Conservation (phyloP, 1,140 invertebrate species). For the Apolygus lucorum region DNA sequence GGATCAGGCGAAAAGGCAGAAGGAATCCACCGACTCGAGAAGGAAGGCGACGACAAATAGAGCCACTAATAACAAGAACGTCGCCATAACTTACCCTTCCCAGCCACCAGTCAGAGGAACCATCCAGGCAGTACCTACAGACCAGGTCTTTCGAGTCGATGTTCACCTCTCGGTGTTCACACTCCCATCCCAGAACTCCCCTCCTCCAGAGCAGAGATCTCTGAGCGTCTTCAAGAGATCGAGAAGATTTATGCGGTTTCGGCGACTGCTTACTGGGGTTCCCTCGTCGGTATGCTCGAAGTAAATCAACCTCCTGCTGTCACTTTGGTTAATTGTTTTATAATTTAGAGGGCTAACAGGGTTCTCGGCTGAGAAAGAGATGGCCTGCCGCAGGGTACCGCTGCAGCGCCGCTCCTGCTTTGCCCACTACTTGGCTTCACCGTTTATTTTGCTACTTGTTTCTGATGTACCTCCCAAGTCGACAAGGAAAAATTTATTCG, state of each 20-base stretch:
- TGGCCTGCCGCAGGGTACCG: neutral
- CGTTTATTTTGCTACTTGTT: neutral
- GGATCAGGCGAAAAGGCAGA: neutral
- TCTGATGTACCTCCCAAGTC: neutral
- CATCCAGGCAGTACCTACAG: neutral
- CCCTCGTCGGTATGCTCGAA: neutral
- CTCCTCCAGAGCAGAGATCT: neutral
- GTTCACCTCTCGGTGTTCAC: neutral
- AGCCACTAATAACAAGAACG: slow-evolving; percentile 15
- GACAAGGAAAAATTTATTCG: neutral
- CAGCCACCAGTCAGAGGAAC: neutral
- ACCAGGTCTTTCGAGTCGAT: neutral
- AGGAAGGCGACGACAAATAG: slow-evolving; percentile 7
- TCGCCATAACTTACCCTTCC: neutral
- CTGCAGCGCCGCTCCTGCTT: neutral
- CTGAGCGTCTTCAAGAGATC: neutral
- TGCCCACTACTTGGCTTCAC: no score
- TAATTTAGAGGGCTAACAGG: neutral
- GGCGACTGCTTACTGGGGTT: neutral
- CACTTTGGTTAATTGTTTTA: slow-evolving; percentile 11
- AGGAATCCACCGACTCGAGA: neutral
- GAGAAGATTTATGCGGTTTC: neutral
- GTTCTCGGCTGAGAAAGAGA: neutral
- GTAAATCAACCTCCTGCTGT: neutral
- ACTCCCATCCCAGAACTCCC: neutral